A percentile compares a stretch with the other conserved stretches of the same genome.
Evolutionary conservation across 2,797 vertebrate species (phyloP).

Genomic region (Mastacembelus armatus): DNA sequence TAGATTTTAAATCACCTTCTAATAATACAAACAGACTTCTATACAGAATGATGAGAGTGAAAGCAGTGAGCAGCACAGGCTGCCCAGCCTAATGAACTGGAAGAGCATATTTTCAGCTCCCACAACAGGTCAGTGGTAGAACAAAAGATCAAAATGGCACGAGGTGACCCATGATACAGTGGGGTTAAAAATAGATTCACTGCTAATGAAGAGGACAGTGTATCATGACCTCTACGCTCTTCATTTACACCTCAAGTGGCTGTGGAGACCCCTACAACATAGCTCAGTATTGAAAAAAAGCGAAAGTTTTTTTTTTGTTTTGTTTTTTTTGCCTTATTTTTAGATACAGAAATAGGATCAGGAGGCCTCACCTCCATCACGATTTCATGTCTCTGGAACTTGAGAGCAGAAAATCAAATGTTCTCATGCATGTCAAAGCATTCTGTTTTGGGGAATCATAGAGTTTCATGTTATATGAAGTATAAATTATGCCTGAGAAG

Average conservation of each 20-base stretch:
- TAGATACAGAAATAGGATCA: slow-evolving; percentile 26
- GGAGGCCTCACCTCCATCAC: slow-evolving; percentile 24
- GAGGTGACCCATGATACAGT: slow-evolving; percentile 75
- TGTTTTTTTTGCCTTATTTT: too few species aligned
- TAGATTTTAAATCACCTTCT: background rate
- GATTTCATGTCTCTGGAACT: slow-evolving; percentile 42
- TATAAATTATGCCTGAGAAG: slow-evolving; percentile 60
- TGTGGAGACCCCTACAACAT: slow-evolving; percentile 22
- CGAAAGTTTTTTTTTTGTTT: background rate
- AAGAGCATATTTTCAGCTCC: slow-evolving; percentile 28
- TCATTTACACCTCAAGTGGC: slow-evolving; percentile 58
- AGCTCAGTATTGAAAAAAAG: slow-evolving; percentile 3
- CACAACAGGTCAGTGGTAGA: slow-evolving; percentile 47
- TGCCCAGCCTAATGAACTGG: slow-evolving; percentile 51
- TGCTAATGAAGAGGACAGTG: slow-evolving; percentile 71
- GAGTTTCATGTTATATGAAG: slow-evolving; percentile 51
- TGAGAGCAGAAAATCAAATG: slow-evolving; percentile 62
- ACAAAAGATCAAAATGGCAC: slow-evolving; percentile 65
- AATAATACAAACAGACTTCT: slow-evolving; percentile 1
- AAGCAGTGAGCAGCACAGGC: slow-evolving; percentile 77
- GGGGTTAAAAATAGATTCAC: slow-evolving; percentile 82
- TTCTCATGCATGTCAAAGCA: slow-evolving; percentile 63
- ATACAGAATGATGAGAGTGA: slow-evolving; percentile 79
- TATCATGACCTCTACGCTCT: slow-evolving; percentile 66
- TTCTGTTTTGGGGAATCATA: slow-evolving; percentile 48